A percentile compares a stretch with the other conserved stretches of the same genome.
These are phyloP conservation scores for Drosophila sucinea DNA, from an alignment of 1,140 invertebrate species.

Conservation along the genomic window DNA sequence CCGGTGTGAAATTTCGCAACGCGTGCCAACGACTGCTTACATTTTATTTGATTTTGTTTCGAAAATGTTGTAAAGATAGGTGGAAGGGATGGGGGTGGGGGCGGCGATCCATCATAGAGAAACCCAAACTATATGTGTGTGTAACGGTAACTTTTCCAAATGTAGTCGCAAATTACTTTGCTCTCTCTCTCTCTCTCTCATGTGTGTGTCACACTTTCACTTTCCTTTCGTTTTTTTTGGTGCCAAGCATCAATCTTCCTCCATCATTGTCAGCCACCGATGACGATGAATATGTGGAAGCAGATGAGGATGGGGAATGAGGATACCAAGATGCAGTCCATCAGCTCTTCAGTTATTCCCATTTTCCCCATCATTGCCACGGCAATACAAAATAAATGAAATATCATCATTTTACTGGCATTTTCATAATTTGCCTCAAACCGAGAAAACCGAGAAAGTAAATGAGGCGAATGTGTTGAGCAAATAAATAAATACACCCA, in stretches of 20 bases:
- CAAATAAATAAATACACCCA: background rate
- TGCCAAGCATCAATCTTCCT: conserved; percentile 65
- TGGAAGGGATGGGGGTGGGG: too few relatives aligned
- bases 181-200: background rate
- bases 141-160: conserved; percentile 4
- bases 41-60: background rate
- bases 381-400: conserved; percentile 70
- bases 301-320: conserved; percentile 11
- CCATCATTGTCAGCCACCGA: conserved; percentile 75
- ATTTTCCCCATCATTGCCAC: conserved; percentile 5
- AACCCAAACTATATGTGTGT: background rate
- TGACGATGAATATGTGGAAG: conserved; percentile 55
- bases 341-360: background rate
- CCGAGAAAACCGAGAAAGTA: conserved; percentile 21
- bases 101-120: conserved; percentile 1
- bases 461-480: conserved; percentile 24
- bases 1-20: background rate
- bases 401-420: conserved; percentile 65
- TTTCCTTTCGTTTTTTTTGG: conserved; percentile 39
- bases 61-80: background rate
- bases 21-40: background rate
- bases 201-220: conserved; percentile 10
- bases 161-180: conserved; percentile 8
- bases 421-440: conserved; percentile 61
- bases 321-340: background rate